Conservation (phyloP, 2,888 invertebrate genomes). For the Acanthoscelides obtectus region DNA sequence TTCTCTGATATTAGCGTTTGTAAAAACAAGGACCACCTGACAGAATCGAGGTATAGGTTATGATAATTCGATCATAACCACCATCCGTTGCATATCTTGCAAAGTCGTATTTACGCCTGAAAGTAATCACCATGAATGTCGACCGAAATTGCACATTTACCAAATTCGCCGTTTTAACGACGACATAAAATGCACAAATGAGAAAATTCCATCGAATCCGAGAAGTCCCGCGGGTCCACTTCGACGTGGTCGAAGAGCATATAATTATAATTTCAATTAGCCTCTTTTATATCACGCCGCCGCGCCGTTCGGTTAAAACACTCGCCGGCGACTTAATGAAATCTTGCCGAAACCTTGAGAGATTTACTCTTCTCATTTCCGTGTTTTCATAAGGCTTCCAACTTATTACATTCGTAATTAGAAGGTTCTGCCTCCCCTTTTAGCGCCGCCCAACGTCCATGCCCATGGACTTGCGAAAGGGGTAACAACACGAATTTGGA, state of each 20-base stretch:
- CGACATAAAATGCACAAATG: not conserved
- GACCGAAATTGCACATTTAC: not conserved
- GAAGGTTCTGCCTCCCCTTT: slow-evolving; percentile 1
- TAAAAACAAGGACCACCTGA: too few relatives aligned
- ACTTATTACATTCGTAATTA: slow-evolving; percentile 6
- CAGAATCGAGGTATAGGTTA: too few relatives aligned
- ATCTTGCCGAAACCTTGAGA: not conserved
- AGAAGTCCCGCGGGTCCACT: not conserved
- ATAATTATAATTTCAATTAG: not conserved
- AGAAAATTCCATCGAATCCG: not conserved
- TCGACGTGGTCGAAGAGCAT: not conserved
- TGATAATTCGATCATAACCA: too few relatives aligned
- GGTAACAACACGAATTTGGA: too few relatives aligned
- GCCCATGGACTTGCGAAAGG: not conserved
- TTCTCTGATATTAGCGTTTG: too few relatives aligned
- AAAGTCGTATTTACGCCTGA: too few relatives aligned
- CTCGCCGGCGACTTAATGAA: not conserved
- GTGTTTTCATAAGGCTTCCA: slow-evolving; percentile 4
- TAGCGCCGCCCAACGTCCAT: not conserved
- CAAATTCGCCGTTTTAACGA: not conserved
- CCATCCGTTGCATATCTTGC: too few relatives aligned
- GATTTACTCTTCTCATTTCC: slow-evolving; percentile 5
- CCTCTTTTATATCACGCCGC: not conserved
- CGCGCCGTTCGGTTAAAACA: not conserved
- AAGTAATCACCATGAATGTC: not conserved